A percentile compares a stretch with the other conserved stretches of the same genome.
These are phyloP conservation scores for Cantharis rufa DNA, from an alignment of 2,888 invertebrate species.

Conservation along the genomic window DNA sequence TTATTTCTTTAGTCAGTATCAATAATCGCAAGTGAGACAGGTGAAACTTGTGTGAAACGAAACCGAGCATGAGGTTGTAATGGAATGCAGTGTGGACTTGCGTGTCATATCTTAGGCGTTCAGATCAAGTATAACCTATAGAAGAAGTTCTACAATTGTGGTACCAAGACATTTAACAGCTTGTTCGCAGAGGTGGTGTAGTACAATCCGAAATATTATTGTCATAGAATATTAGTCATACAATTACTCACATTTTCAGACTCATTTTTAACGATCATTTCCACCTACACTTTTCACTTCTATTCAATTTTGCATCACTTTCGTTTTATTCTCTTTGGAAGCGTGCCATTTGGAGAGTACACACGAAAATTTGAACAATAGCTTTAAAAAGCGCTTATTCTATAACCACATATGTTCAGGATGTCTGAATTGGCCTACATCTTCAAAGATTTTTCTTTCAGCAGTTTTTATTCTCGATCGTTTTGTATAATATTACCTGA, in stretches of 20 bases:
- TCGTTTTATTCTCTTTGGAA: background rate
- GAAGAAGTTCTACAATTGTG: slow-evolving; percentile 20
- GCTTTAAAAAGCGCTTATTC: background rate
- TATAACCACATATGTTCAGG: background rate
- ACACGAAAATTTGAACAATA: background rate
- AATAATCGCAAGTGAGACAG: slow-evolving; percentile 2
- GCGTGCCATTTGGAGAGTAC: background rate
- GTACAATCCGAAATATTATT: slow-evolving; percentile 16
- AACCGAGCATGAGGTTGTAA: slow-evolving; percentile 14
- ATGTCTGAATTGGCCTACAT: background rate
- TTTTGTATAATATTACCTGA: no score
- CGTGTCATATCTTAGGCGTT: slow-evolving; percentile 37
- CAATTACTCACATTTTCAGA: background rate
- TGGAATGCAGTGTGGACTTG: slow-evolving; percentile 34
- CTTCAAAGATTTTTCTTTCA: no score
- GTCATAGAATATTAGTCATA: slow-evolving; percentile 6
- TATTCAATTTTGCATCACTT: background rate
- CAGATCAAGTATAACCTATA: slow-evolving; percentile 25
- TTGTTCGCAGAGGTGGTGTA: slow-evolving; percentile 18
- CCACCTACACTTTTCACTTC: background rate
- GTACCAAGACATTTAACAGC: slow-evolving; percentile 23
- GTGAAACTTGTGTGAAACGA: background rate
- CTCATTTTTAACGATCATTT: background rate
- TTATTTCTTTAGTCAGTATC: background rate
- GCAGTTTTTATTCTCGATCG: no score